Base-by-base conservation (phyloP, 1,140 invertebrate genomes). In the Drosophila nannoptera region DNA sequence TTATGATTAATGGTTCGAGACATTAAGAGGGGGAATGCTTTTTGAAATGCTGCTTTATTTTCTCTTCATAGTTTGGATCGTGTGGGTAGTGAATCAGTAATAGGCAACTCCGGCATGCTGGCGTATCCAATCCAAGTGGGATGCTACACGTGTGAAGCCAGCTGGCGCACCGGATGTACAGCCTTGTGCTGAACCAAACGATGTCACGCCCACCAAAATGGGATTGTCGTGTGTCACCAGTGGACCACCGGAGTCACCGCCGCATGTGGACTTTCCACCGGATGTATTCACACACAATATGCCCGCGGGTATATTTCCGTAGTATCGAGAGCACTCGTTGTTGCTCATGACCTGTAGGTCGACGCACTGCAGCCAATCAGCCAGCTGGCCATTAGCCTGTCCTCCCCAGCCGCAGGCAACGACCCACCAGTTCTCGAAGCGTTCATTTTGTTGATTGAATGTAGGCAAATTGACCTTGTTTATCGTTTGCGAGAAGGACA, bases 171-270 rank as follows among this genome's bases (percentile, higher is more conserved):
- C 66, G 9, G 33, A 12, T 5, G 43, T 71, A 36, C 78, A 81
- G 4, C 78, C 73, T 1, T 48, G 50, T 4, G 7, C 11, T 0
- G 78, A 66, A 5, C 35, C 73, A 38, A 76, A 80, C 0, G 69
- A 90, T 4, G 90, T 84, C n/a, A 92, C 77, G 35, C 92, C 91
- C 7, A 91, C 81, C 48, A 90, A 77, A 0, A 86, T 81, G 7
- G 65, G 56, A 7, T 65, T 63, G 58, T 91, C 90, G 7, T 71
- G 53, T 33, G 90, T 90, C 0, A 89, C 83, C 52, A 92, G 75
- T 7, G 90, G 89, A 36, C 91, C 92, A 49, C 92, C 92, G 52
- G 91, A 92, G 87, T 92, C 92, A 35, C 92, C 92, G 4, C 84
- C 78, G 46, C 88, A 89, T 0, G 63, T 77, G 0, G 84, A 87